These are phyloP conservation scores for Paramacrobiotus metropolitanus DNA, from an alignment of 1,140 invertebrate genomes.

Conservation along the genomic window DNA sequence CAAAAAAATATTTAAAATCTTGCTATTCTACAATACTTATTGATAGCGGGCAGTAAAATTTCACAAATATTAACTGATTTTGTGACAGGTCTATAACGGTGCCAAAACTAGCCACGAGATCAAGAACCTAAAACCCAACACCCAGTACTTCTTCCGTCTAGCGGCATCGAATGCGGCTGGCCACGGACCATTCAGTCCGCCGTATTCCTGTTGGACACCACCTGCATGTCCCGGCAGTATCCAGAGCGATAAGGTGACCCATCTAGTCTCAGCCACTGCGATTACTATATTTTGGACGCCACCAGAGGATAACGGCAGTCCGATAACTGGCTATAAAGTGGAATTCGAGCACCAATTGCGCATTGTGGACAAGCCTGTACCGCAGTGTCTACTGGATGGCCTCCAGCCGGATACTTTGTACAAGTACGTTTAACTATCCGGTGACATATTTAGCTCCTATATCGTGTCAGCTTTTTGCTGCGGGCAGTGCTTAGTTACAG, in stretches of 20 bases:
- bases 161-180: conserved; percentile 8
- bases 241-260: background rate
- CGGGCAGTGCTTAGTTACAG: too few species aligned
- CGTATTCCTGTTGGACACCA: conserved; percentile 8
- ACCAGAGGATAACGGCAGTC: conserved; percentile 16
- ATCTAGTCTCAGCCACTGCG: conserved; percentile 4
- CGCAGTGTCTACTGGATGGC: conserved; percentile 22
- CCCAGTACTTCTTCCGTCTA: conserved; percentile 40
- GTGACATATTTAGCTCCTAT: background rate
- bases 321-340: conserved; percentile 47
- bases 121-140: conserved; percentile 44
- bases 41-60: too few species aligned
- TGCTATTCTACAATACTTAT: too few species aligned
- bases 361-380: conserved; percentile 15
- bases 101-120: conserved; percentile 33
- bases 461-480: conserved; percentile 9
- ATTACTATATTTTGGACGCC: conserved; percentile 6
- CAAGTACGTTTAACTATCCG: conserved; percentile 26
- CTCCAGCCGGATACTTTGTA: conserved; percentile 31
- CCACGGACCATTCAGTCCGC: background rate
- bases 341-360: conserved; percentile 35
- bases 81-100: conserved; percentile 27
- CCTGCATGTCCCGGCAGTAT: conserved; percentile 4
- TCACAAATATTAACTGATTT: too few species aligned
- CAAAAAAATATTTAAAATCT: too few species aligned